Evolutionary conservation across 2,888 invertebrate genomes (phyloP), one percentile per base, ranked within the genome.

Genomic region (Carabus problematicus): DNA sequence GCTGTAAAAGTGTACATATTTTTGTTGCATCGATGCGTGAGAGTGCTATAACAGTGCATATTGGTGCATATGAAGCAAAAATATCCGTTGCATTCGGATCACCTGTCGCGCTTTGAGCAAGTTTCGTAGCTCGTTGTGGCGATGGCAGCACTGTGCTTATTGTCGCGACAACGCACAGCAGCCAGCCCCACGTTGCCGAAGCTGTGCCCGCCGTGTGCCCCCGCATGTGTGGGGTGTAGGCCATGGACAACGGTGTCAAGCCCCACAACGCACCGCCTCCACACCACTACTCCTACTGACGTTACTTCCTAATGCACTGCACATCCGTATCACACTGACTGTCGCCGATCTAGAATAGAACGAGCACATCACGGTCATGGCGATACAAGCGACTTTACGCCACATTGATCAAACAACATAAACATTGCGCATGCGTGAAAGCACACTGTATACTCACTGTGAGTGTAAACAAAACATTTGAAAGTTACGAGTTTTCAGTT

Each of bases 101-200:
- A 64, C 70, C 70, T 71, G 62, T 55, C 40, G 62, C 70, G 41
- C 63, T 70, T 52, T 63, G 56, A 43, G 70, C 74, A 73, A 74
- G 76, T 79, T 81, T 76, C 76, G 79, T 81, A 80, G 82, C 78
- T 80, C 80, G 79, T 79, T 82, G 79, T 79, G 78, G 82, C 79
- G 81, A 82, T 82, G 81, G 77, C 77, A 79, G 79, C 83, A 81
- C 82, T 40, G 16, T 55, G 18, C 58, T 61, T 52, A 61, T 43
- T 63, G 49, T 58, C 60, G 16, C 29, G 29, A 29, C 54, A 52
- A 64, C 66, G 63, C 61, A 70, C 66, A 69, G 68, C 64, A 62
- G 54, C 18, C 54, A 54, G 16, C 41, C 52, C 49, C n/a, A 62
- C 52, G 52, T 54, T 18, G 40, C 54, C 11, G 40, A 8, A 49